Evolutionary conservation across 1,140 invertebrate species (phyloP).

Genomic region (Harpegnathos saltator): DNA sequence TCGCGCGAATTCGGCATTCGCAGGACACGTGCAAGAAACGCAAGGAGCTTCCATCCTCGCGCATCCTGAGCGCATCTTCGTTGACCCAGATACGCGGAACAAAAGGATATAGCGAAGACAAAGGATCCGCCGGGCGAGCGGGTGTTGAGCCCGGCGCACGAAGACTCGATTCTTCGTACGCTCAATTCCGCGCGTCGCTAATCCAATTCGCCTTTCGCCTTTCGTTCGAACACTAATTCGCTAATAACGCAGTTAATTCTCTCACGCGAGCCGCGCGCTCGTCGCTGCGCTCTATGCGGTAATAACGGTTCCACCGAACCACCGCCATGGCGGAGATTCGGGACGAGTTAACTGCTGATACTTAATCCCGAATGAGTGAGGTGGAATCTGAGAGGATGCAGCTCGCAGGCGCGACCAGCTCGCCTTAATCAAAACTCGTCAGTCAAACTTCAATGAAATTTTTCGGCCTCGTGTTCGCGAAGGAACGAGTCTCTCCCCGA

Average conservation of each 20-base stretch:
- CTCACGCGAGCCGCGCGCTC: background rate
- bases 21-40: background rate
- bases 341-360: background rate
- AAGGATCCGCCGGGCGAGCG: background rate
- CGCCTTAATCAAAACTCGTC: too few relatives aligned
- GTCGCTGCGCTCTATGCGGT: background rate
- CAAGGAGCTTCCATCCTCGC: background rate
- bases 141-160: too few relatives aligned
- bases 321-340: background rate
- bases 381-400: too few relatives aligned
- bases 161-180: constrained; percentile 28
- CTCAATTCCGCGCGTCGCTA: background rate
- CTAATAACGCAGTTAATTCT: constrained; percentile 22
- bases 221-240: background rate
- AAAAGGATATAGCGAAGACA: constrained; percentile 20
- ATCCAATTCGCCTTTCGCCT: constrained; percentile 11
- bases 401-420: too few relatives aligned
- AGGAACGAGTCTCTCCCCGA: too few relatives aligned
- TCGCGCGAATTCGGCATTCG: constrained; percentile 17
- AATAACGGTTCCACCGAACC: background rate
- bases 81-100: constrained; percentile 49
- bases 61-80: background rate
- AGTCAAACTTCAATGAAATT: too few relatives aligned
- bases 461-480: too few relatives aligned
- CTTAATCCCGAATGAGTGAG: too few relatives aligned